These are phyloP conservation scores for Microcebus lehilahytsara DNA, from an alignment of 2,113 vertebrate species.

Conservation along the genomic window DNA sequence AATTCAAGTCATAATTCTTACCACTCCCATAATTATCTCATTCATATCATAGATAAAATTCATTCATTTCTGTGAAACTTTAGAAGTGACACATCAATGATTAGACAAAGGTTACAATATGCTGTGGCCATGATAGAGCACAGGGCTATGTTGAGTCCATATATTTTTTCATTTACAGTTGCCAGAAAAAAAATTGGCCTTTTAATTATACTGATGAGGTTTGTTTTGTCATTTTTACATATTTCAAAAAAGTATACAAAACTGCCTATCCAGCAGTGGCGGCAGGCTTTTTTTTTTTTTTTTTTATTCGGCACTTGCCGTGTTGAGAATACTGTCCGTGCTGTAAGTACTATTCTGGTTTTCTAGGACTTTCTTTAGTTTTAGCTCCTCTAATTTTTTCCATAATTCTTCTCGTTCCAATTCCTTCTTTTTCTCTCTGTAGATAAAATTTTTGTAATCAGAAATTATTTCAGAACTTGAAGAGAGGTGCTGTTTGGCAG, in stretches of 20 bases:
- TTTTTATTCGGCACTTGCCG: constrained; percentile 87
- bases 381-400: constrained; percentile 93
- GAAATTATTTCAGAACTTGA: not conserved
- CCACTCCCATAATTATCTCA: constrained; percentile 86
- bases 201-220: constrained; percentile 89
- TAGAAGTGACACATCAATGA: constrained; percentile 90
- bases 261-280: constrained; percentile 75
- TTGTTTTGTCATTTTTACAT: constrained; percentile 83
- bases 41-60: constrained; percentile 84
- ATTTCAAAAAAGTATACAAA: constrained; percentile 84
- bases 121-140: constrained; percentile 89
- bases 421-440: constrained; percentile 98
- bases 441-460: constrained; percentile 45
- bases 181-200: constrained; percentile 85
- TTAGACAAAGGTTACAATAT: constrained; percentile 89
- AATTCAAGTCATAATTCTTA: constrained; percentile 93
- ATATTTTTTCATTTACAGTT: constrained; percentile 85
- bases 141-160: constrained; percentile 87
- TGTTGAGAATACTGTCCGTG: constrained; percentile 85
- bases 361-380: constrained; percentile 85
- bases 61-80: constrained; percentile 85
- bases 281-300: constrained; percentile 60
- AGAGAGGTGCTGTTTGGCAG: not conserved
- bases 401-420: constrained; percentile 97
- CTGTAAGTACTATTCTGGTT: constrained; percentile 90